A percentile compares a stretch with the other conserved stretches of the same genome.
Conservation (phyloP, 1,140 invertebrate genomes). For the Condylostylus longicornis region DNA sequence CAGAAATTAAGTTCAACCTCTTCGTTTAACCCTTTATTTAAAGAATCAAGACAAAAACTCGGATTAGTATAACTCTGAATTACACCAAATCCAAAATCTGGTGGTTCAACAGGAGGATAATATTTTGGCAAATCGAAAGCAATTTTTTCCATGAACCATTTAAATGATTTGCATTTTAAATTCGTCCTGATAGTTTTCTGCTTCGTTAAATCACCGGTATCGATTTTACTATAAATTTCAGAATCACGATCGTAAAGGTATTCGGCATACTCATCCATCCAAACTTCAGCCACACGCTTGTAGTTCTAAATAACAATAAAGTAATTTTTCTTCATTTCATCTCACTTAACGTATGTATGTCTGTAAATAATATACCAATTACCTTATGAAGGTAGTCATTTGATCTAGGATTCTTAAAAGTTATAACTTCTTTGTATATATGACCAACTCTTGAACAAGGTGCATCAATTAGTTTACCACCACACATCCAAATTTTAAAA, state of each 20-base stretch:
- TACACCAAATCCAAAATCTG: slow-evolving; percentile 51
- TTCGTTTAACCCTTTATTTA: slow-evolving; percentile 45
- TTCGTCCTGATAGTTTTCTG: slow-evolving; percentile 48
- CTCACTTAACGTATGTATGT: slow-evolving; percentile 18
- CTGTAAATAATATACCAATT: slow-evolving; percentile 3
- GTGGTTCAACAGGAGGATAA: slow-evolving; percentile 65
- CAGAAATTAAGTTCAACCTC: slow-evolving; percentile 38
- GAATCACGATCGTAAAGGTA: slow-evolving; percentile 52
- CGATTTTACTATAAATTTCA: slow-evolving; percentile 39
- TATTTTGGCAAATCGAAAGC: slow-evolving; percentile 60
- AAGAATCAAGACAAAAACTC: slow-evolving; percentile 61
- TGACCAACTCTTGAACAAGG: slow-evolving; percentile 94
- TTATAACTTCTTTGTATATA: slow-evolving; percentile 62
- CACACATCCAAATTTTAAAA: slow-evolving; percentile 86
- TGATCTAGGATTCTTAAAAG: slow-evolving; percentile 20
- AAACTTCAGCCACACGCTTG: slow-evolving; percentile 65
- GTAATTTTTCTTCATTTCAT: slow-evolving; percentile 7
- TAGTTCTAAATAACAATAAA: slow-evolving; percentile 44
- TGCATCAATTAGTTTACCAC: slow-evolving; percentile 73
- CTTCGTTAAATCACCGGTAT: slow-evolving; percentile 52
- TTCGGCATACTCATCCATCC: slow-evolving; percentile 79
- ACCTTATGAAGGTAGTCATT: neutral
- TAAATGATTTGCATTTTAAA: slow-evolving; percentile 63
- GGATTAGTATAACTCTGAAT: slow-evolving; percentile 49
- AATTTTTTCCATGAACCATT: slow-evolving; percentile 71